Evolutionary conservation across 2,113 vertebrate species (phyloP).

Genomic region (Lamprologus lemairii): DNA sequence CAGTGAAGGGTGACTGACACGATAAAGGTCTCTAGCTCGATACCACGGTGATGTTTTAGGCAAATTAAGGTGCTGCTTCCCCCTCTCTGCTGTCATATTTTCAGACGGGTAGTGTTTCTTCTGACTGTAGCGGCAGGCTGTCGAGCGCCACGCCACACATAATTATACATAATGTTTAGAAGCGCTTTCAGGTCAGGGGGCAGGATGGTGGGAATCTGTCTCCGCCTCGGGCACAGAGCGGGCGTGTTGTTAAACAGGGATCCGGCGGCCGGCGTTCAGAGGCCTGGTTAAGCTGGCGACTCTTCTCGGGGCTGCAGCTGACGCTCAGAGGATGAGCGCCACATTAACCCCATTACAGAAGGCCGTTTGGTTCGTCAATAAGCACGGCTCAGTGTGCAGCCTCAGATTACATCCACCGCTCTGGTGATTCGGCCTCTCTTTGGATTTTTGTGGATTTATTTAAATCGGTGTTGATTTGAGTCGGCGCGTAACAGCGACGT

Average conservation of each 20-base stretch:
- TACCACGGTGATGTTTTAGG: not conserved
- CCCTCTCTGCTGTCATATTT: not conserved
- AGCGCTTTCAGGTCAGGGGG: not conserved
- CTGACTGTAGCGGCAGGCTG: not conserved
- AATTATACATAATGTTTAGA: not conserved
- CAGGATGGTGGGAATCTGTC: not conserved
- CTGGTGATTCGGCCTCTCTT: not conserved
- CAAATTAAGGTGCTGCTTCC: not conserved
- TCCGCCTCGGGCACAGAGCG: not conserved
- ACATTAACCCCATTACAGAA: not conserved
- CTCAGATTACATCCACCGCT: not conserved
- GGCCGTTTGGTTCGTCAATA: not conserved
- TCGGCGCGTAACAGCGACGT: not conserved
- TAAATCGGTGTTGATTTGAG: not conserved
- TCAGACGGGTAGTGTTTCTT: not conserved
- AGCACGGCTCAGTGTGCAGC: not conserved
- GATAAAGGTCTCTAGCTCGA: not conserved
- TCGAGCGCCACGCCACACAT: not conserved
- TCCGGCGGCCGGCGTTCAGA: not conserved
- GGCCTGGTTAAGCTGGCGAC: not conserved
- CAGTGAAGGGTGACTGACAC: not conserved
- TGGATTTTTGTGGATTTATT: not conserved
- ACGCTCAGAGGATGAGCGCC: not conserved
- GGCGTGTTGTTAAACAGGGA: not conserved
- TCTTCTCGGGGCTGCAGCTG: conserved; percentile 2